Base-by-base conservation (phyloP, 2,113 vertebrate genomes). In the Trematomus loennbergii region DNA sequence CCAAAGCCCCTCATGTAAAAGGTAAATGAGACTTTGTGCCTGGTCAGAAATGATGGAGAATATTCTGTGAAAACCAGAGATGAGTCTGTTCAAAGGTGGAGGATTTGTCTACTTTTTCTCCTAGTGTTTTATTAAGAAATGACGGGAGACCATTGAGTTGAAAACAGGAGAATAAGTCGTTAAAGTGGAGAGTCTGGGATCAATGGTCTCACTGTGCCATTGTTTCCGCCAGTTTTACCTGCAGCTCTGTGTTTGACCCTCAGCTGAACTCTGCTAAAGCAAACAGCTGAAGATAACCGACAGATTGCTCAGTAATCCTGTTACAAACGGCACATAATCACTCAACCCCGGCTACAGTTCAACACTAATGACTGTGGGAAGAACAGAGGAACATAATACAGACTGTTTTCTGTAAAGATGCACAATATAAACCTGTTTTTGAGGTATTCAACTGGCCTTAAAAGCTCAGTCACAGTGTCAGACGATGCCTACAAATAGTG, bases 231-330 rank as follows among this genome's bases (percentile, higher is more conserved):
- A 20, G 43, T 63, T 75, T 81, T 63, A 87, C 89, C 82, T 88
- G 85, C 74, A 87, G 17, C 69, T 20, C 74, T 74, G 78, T 82
- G 72, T 40, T 61, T 91, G 94, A 93, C 94, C 95, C 85, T 65
- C 25, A 20, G 66, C 45, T 95, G 93, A 95, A 94, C 94, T 75
- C 78, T 87, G 82, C 66, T 85, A 86, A 79, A 87, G 77, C 90
- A 92, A 92, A 92, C 88, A 84, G 43, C 36, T 9, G 63, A 54
- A 80, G 93, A 88, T 92, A 92, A 91, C 72, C 86, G 69, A n/a
- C 72, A 72, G 76, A 88, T 84, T 85, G 61, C 15, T 65, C 49
- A 15, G 62, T 89, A 78, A 87, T 79, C 89, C 76, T 75, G 67
- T 54, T 67, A 70, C 77, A 86, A 82, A 90, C 72, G 80, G 52